phyloP scores from a whole-genome alignment of 2,888 invertebrate genomes.

The Cheilosia grossa region DNA sequence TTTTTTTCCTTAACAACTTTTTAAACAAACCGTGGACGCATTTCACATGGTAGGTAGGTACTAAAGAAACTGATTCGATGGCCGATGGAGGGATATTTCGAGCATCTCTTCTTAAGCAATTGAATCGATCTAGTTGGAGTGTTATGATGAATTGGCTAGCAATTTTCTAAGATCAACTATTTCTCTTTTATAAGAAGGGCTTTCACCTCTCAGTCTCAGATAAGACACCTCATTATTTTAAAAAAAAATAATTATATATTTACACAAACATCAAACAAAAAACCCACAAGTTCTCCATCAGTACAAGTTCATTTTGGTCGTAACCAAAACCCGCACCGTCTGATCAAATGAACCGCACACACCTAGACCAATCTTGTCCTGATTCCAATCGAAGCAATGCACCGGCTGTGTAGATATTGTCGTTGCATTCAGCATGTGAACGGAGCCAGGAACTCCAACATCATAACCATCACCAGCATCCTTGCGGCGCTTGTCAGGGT shows the following conservation, averaged over 20 bases:
- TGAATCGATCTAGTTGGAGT: too few species aligned
- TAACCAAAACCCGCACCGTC: constrained; percentile 91
- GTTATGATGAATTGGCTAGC: too few species aligned
- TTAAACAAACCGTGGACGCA: too few species aligned
- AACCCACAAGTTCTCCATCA: constrained; percentile 77
- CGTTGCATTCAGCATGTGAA: constrained; percentile 91
- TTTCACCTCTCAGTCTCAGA: too few species aligned
- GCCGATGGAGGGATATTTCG: too few species aligned
- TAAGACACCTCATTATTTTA: neutral
- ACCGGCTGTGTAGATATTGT: constrained; percentile 94
- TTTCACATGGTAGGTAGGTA: too few species aligned
- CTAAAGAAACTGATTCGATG: too few species aligned
- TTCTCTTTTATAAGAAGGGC: neutral
- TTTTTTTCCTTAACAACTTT: too few species aligned
- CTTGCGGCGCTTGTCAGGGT: constrained; percentile 90
- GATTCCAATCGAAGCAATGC: constrained; percentile 95
- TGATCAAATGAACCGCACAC: constrained; percentile 97
- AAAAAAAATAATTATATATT: constrained; percentile 35
- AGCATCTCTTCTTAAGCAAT: too few species aligned
- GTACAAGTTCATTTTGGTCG: constrained; percentile 92
- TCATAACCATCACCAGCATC: constrained; percentile 89
- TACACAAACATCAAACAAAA: constrained; percentile 26
- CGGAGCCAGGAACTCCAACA: constrained; percentile 90
- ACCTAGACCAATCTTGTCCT: constrained; percentile 93
- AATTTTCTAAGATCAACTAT: too few species aligned